Conservation (phyloP, 2,113 vertebrate species). For the Rhadina sibilatrix region DNA sequence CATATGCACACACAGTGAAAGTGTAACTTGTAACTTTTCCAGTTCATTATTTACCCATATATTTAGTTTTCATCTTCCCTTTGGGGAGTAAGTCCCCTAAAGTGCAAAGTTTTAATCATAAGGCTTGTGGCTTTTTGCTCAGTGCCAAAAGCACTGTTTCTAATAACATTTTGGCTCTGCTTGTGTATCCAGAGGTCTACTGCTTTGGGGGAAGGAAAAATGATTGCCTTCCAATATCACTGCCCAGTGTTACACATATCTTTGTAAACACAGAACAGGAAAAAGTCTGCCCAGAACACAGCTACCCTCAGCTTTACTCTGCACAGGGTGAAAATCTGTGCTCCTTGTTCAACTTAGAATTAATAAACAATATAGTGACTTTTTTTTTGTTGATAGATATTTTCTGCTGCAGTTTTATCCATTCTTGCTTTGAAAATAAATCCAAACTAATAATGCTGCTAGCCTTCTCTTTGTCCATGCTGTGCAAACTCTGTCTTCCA, state of each 20-base stretch:
- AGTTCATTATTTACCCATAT: constrained; percentile 38
- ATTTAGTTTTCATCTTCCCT: constrained; percentile 38
- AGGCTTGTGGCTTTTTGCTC: neutral
- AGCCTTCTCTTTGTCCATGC: neutral
- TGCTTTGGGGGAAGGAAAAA: neutral
- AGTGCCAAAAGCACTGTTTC: constrained; percentile 10
- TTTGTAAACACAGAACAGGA: neutral
- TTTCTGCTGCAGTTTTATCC: neutral
- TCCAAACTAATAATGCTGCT: neutral
- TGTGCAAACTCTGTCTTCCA: neutral
- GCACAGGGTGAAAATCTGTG: neutral
- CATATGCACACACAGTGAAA: neutral
- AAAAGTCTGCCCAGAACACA: neutral
- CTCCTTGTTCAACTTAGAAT: neutral
- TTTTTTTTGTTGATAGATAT: neutral
- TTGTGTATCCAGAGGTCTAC: neutral
- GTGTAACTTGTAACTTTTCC: constrained; percentile 2
- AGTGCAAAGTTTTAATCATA: constrained; percentile 29
- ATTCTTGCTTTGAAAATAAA: neutral
- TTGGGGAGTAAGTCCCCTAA: neutral
- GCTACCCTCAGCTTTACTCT: fast-evolving
- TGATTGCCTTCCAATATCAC: neutral
- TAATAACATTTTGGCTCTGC: neutral
- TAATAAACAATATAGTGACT: neutral
- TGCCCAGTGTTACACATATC: neutral